phyloP scores from a whole-genome alignment of 2,888 invertebrate genomes.

The Mesochorus sp. region DNA sequence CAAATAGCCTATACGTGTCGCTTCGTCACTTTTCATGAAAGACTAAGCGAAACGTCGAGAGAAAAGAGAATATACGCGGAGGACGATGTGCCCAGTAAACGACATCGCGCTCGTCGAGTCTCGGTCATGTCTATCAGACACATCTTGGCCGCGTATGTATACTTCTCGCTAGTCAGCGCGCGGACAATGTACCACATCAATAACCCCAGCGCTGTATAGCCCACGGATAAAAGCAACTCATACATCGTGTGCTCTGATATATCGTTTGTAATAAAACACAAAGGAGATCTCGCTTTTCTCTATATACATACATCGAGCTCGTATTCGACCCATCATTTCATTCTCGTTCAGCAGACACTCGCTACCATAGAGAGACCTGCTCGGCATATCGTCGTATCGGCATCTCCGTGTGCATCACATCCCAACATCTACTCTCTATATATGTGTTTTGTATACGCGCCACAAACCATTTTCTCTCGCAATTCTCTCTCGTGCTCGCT shows the following conservation, averaged over 20 bases:
- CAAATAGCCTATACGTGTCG: not conserved
- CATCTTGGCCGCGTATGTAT: conserved; percentile 69
- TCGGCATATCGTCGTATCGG: conserved; percentile 71
- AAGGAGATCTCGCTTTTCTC: conserved; percentile 71
- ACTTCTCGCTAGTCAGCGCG: conserved; percentile 77
- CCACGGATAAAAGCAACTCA: conserved; percentile 79
- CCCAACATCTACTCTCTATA: conserved; percentile 55
- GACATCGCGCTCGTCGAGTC: conserved; percentile 38
- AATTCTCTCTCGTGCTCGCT: conserved; percentile 64
- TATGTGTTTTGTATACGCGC: not conserved
- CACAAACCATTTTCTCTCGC: conserved; percentile 46
- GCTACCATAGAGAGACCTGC: conserved; percentile 9
- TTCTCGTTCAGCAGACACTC: conserved; percentile 33
- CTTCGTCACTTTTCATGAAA: not conserved
- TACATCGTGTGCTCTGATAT: conserved; percentile 80
- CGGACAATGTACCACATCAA: conserved; percentile 81
- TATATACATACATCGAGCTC: conserved; percentile 21
- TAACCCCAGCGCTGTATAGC: conserved; percentile 73
- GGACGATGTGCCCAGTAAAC: conserved; percentile 35
- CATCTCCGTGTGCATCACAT: conserved; percentile 69
- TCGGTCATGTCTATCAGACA: conserved; percentile 75
- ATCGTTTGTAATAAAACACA: conserved; percentile 82
- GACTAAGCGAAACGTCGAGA: not conserved
- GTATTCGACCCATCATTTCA: not conserved
- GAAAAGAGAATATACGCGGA: conserved; percentile 5